Percentiles rank a stretch among this genome's conserved stretches.
Conservation (phyloP, 2,888 invertebrate species). For the Tromatobia lineatoria region DNA sequence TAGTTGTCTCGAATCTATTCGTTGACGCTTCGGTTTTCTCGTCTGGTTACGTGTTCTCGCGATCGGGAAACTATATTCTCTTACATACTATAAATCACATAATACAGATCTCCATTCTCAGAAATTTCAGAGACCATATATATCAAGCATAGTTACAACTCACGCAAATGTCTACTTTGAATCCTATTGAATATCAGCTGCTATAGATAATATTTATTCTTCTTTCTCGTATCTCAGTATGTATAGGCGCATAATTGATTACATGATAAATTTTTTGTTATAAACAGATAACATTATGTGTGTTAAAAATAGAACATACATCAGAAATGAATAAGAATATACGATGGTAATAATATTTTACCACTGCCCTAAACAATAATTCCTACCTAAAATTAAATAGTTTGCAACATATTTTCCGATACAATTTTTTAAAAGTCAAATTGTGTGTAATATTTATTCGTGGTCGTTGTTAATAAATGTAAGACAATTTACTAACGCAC, state of each 20-base stretch:
- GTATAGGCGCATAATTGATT: too few species aligned
- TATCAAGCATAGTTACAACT: background rate
- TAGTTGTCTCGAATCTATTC: constrained; percentile 17
- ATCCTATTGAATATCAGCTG: background rate
- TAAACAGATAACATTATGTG: too few species aligned
- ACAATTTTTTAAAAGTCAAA: too few species aligned
- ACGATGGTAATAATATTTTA: too few species aligned
- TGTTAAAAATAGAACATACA: too few species aligned
- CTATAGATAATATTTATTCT: background rate
- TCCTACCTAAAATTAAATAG: background rate
- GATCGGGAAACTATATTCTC: constrained; percentile 7
- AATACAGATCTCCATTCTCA: background rate
- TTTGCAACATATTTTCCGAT: background rate
- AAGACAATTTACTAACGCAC: background rate
- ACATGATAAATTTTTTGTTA: too few species aligned
- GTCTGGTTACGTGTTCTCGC: constrained; percentile 17
- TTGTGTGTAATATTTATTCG: too few species aligned
- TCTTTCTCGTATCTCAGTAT: background rate
- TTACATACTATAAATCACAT: background rate
- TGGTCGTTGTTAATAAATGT: background rate
- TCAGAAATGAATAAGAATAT: too few species aligned
- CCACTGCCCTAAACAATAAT: too few species aligned
- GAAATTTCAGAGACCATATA: background rate
- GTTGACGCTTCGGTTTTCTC: constrained; percentile 8
- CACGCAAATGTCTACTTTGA: background rate